These are phyloP conservation scores for Cirrhinus mrigala DNA, from an alignment of 2,797 vertebrate genomes.

Conservation along the genomic window DNA sequence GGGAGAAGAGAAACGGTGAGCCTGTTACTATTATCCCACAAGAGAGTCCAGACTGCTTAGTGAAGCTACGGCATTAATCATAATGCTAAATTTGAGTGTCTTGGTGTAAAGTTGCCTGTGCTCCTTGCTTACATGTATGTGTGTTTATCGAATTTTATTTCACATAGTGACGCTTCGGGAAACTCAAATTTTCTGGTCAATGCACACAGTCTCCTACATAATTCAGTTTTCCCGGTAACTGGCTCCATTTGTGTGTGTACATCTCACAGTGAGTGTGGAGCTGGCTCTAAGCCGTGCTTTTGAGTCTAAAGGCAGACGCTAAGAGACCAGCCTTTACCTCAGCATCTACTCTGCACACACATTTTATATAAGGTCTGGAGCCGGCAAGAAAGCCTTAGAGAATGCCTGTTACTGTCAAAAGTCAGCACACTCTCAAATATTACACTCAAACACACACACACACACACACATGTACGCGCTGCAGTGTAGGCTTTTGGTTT, in stretches of 20 bases:
- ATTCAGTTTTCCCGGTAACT: slow-evolving; percentile 45
- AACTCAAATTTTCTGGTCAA: slow-evolving; percentile 33
- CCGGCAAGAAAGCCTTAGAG: slow-evolving; percentile 29
- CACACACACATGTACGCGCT: not conserved
- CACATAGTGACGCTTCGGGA: not conserved
- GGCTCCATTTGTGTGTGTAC: slow-evolving; percentile 31
- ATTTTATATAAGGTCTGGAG: slow-evolving; percentile 31
- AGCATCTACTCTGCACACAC: slow-evolving; percentile 14
- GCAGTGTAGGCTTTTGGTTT: not conserved
- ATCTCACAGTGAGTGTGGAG: slow-evolving; percentile 2
- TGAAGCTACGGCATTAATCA: not conserved
- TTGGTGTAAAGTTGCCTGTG: not conserved
- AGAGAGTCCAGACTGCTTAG: not conserved
- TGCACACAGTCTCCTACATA: slow-evolving; percentile 43
- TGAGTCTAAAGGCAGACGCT: slow-evolving; percentile 28
- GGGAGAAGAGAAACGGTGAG: slow-evolving; percentile 98
- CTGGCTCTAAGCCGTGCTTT: slow-evolving; percentile 16
- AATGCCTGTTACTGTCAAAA: slow-evolving; percentile 33
- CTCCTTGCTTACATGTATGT: not conserved
- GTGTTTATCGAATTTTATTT: slow-evolving; percentile 29
- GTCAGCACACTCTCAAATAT: slow-evolving; percentile 3
- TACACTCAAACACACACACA: slow-evolving; percentile 21
- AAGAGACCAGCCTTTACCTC: slow-evolving; percentile 15
- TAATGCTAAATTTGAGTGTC: not conserved
- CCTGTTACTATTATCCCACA: not conserved